Evolutionary conservation across 2,113 vertebrate genomes (phyloP).

Genomic region (Excalfactoria chinensis): DNA sequence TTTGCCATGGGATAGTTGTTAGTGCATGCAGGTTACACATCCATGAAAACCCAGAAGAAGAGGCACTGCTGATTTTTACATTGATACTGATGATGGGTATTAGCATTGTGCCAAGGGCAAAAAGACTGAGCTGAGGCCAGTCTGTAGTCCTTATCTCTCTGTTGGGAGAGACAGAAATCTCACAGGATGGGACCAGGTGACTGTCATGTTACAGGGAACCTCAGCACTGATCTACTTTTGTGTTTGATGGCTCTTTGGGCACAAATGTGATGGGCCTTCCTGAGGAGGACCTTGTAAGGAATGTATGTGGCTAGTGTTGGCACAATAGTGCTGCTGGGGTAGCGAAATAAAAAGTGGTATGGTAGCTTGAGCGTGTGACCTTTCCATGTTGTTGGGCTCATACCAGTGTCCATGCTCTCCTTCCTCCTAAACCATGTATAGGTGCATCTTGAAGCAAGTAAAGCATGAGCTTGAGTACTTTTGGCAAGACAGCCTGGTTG

Average conservation of each 20-base stretch:
- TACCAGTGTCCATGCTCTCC: rapidly evolving
- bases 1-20: background rate
- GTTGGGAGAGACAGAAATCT: background rate
- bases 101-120: background rate
- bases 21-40: background rate
- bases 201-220: rapidly evolving
- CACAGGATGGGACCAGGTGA: background rate
- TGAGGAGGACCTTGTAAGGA: background rate
- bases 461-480: background rate
- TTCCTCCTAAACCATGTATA: background rate
- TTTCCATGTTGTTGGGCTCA: rapidly evolving
- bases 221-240: background rate
- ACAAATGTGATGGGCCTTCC: rapidly evolving
- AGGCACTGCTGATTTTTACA: background rate
- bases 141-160: background rate
- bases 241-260: rapidly evolving
- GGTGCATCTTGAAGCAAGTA: background rate
- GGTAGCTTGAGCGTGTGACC: rapidly evolving
- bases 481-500: background rate
- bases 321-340: rapidly evolving
- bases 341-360: rapidly evolving
- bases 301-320: background rate
- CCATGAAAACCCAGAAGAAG: background rate
- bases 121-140: background rate
- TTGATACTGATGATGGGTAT: background rate